A percentile compares a stretch with the other conserved stretches of the same genome.
These are phyloP conservation scores for Eupithecia insigniata DNA, from an alignment of 2,888 invertebrate genomes.

Conservation along the genomic window DNA sequence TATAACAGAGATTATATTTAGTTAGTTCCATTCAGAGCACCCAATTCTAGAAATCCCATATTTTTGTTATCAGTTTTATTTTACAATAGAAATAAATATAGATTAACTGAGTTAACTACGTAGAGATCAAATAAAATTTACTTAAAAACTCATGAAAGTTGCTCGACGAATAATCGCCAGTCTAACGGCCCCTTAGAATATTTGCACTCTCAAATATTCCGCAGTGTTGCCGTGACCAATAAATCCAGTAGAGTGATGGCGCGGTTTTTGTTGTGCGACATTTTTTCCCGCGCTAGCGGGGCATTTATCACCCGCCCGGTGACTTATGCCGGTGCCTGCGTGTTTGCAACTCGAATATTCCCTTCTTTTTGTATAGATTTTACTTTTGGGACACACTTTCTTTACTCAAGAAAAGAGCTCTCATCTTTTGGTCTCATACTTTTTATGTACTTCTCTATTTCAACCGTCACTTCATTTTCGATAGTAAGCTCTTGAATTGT, in stretches of 20 bases:
- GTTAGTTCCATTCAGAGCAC: neutral
- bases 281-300: conserved; percentile 82
- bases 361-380: conserved; percentile 43
- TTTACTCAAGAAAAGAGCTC: conserved; percentile 13
- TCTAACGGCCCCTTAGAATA: conserved; percentile 54
- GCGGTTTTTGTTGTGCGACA: conserved; percentile 78
- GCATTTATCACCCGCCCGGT: conserved; percentile 77
- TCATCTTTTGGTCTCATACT: neutral
- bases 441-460: neutral
- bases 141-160: neutral
- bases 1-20: too few species aligned
- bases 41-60: neutral
- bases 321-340: conserved; percentile 69
- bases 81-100: neutral
- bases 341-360: conserved; percentile 49
- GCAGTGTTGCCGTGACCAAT: conserved; percentile 74
- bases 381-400: conserved; percentile 20
- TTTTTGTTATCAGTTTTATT: neutral
- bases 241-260: conserved; percentile 80
- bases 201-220: conserved; percentile 76
- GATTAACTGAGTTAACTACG: neutral
- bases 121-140: neutral
- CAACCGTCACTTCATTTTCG: neutral
- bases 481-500: conserved; percentile 16
- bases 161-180: conserved; percentile 16